Evolutionary conservation across 2,113 vertebrate genomes (phyloP).

Genomic region (Lycaon pictus): DNA sequence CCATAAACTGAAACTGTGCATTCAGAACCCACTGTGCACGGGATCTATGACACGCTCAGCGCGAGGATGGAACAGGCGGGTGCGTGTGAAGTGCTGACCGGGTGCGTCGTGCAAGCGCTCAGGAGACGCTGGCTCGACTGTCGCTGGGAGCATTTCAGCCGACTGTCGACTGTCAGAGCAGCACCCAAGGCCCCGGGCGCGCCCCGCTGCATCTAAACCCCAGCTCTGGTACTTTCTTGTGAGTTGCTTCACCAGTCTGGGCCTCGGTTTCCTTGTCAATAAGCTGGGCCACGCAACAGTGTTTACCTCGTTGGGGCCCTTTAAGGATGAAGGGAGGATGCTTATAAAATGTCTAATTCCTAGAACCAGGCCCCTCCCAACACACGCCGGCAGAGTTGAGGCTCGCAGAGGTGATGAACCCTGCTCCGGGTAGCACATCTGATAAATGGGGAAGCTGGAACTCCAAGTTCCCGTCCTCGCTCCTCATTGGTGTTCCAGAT

Average conservation of each 20-base stretch:
- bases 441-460: not conserved
- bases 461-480: not conserved
- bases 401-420: not conserved
- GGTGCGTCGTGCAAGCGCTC: not conserved
- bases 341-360: not conserved
- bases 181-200: not conserved
- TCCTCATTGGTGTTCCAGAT: not conserved
- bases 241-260: not conserved
- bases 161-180: not conserved
- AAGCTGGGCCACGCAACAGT: not conserved
- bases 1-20: not conserved
- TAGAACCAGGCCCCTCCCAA: not conserved
- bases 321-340: not conserved
- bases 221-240: not conserved
- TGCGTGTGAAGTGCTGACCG: accelerated
- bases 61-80: not conserved
- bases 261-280: not conserved
- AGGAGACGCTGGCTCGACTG: not conserved
- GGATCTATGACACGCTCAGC: not conserved
- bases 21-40: not conserved
- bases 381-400: not conserved
- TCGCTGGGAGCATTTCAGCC: not conserved
- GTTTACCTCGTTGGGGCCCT: not conserved
- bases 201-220: not conserved
- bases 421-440: not conserved